These are phyloP conservation scores for Zaprionus kolodkinae DNA, from an alignment of 1,140 invertebrate species.

Conservation along the genomic window DNA sequence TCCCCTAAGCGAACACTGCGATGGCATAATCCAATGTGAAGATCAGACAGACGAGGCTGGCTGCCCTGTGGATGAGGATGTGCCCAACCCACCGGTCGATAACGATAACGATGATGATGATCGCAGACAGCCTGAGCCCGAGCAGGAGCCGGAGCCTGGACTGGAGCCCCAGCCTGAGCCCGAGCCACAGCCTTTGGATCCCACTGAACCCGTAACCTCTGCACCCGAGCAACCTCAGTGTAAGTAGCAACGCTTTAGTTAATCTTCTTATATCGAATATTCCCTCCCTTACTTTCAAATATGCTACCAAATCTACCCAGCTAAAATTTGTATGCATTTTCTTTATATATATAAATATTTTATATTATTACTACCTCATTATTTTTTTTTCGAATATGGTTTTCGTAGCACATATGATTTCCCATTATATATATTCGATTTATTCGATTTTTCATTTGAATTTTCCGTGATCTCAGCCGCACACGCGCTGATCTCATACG, in stretches of 20 bases:
- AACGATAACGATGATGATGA: not conserved
- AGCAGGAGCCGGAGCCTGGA: too few species aligned
- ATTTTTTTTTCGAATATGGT: not conserved
- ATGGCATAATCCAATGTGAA: slow-evolving; percentile 81
- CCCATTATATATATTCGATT: not conserved
- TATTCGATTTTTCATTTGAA: slow-evolving; percentile 7
- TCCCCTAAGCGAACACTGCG: slow-evolving; percentile 83
- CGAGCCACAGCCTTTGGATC: too few species aligned
- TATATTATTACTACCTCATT: too few species aligned
- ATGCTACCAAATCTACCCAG: not conserved
- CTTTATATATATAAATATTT: not conserved
- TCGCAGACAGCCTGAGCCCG: not conserved
- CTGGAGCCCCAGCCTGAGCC: too few species aligned
- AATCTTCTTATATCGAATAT: not conserved
- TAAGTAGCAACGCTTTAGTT: not conserved
- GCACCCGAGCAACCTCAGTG: not conserved
- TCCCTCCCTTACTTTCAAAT: not conserved
- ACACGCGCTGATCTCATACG: slow-evolving; percentile 42
- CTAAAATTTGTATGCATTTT: not conserved
- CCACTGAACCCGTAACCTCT: not conserved
- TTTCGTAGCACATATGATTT: not conserved
- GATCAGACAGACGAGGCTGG: slow-evolving; percentile 87
- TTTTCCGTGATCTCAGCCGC: slow-evolving; percentile 23
- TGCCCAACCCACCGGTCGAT: too few species aligned
- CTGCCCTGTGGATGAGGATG: too few species aligned